These are phyloP conservation scores for Procapra przewalskii DNA, from an alignment of 2,113 vertebrate genomes.

Conservation along the genomic window DNA sequence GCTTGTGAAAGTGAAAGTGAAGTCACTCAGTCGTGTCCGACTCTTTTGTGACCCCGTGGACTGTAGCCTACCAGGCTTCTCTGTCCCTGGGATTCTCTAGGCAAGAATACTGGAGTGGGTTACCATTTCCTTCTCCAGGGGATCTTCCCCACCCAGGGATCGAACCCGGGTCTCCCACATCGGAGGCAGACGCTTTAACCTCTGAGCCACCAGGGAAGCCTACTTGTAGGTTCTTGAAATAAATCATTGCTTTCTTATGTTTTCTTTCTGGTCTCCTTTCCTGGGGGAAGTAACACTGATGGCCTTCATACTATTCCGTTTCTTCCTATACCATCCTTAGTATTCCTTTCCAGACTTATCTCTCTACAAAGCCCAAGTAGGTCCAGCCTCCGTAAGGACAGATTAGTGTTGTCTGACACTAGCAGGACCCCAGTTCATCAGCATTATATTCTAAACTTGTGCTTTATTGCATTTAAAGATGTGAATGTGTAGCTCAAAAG, in stretches of 20 bases:
- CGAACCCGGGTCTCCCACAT: too few species aligned
- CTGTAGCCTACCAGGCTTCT: too few species aligned
- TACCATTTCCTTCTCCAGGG: too few species aligned
- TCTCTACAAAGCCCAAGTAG: neutral
- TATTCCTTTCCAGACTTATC: neutral
- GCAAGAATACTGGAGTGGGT: too few species aligned
- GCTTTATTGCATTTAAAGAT: neutral
- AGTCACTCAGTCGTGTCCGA: too few species aligned
- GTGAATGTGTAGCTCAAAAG: neutral
- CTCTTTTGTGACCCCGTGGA: too few species aligned
- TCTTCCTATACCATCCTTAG: neutral
- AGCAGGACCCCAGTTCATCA: neutral
- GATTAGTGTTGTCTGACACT: neutral
- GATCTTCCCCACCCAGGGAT: too few species aligned
- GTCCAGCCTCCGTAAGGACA: neutral
- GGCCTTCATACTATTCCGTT: neutral
- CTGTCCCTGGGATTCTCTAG: too few species aligned
- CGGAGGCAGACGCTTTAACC: too few species aligned
- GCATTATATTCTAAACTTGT: neutral
- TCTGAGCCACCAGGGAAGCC: too few species aligned
- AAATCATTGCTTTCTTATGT: neutral
- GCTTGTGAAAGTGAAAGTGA: neutral
- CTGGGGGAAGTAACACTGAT: neutral
- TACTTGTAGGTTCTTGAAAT: neutral
- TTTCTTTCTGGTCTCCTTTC: constrained; percentile 6